phyloP scores from a whole-genome alignment of 2,113 vertebrate species.

The Indicator indicator region DNA sequence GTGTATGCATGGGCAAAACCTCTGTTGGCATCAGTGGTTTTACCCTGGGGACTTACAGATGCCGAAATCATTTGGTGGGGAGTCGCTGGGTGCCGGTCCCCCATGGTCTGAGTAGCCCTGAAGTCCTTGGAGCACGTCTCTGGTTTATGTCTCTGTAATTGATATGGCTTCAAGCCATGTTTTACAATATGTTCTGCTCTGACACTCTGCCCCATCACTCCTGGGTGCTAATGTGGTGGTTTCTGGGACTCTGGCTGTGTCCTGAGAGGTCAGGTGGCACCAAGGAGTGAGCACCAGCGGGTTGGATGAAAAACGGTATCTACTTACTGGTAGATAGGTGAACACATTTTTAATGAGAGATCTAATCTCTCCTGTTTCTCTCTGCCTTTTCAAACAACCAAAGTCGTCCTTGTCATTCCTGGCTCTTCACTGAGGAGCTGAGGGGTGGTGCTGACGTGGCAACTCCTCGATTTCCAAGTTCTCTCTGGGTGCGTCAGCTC shows the following conservation, averaged over 20 bases:
- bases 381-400: not conserved
- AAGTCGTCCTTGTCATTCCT: not conserved
- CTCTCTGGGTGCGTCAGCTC: not conserved
- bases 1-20: not conserved
- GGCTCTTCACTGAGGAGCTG: not conserved
- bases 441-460: rapidly evolving
- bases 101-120: not conserved
- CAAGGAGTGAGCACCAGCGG: not conserved
- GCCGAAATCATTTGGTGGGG: not conserved
- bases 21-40: not conserved
- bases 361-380: not conserved
- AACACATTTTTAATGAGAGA: not conserved
- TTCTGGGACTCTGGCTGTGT: not conserved
- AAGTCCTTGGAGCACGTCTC: rapidly evolving
- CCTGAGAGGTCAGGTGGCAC: not conserved
- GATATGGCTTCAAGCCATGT: not conserved
- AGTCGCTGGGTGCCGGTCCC: not conserved
- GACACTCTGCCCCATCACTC: rapidly evolving
- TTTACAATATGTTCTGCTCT: not conserved
- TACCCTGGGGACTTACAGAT: not conserved
- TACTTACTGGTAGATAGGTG: not conserved
- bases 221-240: not conserved
- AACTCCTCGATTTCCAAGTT: not conserved
- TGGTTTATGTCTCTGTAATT: not conserved
- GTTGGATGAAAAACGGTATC: not conserved